Evolutionary conservation across 2,888 invertebrate genomes (phyloP), one percentile per base, ranked within the genome.

Genomic region (Prostheceraeus crozeri): DNA sequence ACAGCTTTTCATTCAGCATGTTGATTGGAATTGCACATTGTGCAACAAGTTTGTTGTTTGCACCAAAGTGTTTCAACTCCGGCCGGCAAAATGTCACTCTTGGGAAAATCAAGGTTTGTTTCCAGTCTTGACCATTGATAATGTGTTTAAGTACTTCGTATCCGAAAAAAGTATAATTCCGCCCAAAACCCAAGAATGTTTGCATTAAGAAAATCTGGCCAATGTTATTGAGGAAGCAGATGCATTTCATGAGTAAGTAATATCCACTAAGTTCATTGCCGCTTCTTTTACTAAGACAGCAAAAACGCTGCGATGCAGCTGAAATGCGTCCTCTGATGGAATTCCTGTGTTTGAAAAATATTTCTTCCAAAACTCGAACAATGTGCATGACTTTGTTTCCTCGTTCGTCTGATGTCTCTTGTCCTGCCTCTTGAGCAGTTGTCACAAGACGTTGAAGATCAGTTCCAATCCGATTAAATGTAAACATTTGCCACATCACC

Each of bases 1-100:
- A 60, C 11, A 60, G 60, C 40, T 60, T 60, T 31, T 60, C 60
- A 46, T 60, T 60, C 27, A 60, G 16, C 59, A 60, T 61, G 23
- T 60, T 60, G 8, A 45, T 40, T 3, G 60, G 60, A 8, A 60
- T 40, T n/a, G 36, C 23, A 33, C 60, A 60, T 46, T 60, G 60
- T 19, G 60, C 60, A 28, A 33, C 30, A 19, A 35, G 51, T 10
- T 27, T 25, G 33, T 63, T 63, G 6, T 10, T 19, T n/a, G 16
- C 19, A 6, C 36, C 45, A 1, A 45, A 21, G 2, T 35, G 23
- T 27, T 60, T 40, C 11, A 60, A 6, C 11, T 21, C 36, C 16
- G 40, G 40, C 19, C 4, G 30, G 27, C 60, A 60, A 31, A 36
- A 60, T 35, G 60, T 59, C 14, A 60, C 58, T 16, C 60, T n/a